phyloP scores from a whole-genome alignment of 2,888 invertebrate genomes.

The Platynereis dumerilii region DNA sequence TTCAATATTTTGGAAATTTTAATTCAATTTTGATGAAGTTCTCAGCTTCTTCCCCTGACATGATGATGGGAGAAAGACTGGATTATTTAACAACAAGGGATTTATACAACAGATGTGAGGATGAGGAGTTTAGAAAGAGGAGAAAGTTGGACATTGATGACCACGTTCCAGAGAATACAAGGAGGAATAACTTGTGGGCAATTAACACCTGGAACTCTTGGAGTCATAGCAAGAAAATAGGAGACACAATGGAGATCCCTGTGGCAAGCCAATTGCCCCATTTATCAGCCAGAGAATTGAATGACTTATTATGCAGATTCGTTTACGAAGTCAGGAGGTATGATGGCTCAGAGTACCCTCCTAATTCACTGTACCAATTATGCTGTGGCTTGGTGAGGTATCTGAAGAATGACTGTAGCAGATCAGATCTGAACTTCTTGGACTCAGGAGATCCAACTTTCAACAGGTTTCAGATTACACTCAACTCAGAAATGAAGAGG shows the following conservation, averaged over 20 bases:
- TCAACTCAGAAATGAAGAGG: background rate
- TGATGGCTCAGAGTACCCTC: conserved; percentile 2
- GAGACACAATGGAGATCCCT: background rate
- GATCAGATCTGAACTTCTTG: conserved; percentile 9
- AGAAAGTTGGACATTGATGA: background rate
- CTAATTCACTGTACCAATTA: conserved; percentile 3
- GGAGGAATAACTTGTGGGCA: conserved; percentile 5
- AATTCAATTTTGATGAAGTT: too few species aligned
- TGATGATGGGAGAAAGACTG: too few species aligned
- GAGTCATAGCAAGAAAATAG: background rate
- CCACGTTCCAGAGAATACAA: conserved; percentile 5
- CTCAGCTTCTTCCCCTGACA: too few species aligned
- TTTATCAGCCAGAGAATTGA: background rate
- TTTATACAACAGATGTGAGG: too few species aligned
- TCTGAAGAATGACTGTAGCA: conserved; percentile 1
- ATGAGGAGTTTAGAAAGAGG: too few species aligned
- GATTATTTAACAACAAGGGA: too few species aligned
- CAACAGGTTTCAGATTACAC: background rate
- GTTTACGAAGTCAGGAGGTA: background rate
- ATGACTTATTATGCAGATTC: background rate
- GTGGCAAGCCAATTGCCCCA: background rate
- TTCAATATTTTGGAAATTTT: too few species aligned
- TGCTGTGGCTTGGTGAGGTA: conserved; percentile 2
- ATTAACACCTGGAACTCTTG: conserved; percentile 5
- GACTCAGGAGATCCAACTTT: background rate